Conservation (phyloP, 2,888 invertebrate genomes). For the Agonopterix arenella region DNA sequence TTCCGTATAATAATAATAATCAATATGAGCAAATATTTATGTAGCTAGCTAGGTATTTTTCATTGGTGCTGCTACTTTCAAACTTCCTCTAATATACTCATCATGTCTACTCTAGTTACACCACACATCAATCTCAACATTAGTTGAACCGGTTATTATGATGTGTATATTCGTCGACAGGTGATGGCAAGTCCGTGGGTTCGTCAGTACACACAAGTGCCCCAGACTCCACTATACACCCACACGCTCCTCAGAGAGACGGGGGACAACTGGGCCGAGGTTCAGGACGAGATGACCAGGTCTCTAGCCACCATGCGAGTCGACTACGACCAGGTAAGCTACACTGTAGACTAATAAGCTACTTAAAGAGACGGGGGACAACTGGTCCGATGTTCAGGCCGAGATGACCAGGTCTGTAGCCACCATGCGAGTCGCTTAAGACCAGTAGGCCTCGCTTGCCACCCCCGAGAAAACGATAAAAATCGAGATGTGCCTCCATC, state of each 20-base stretch:
- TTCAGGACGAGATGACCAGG: constrained; percentile 99
- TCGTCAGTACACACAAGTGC: constrained; percentile 87
- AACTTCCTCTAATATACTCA: no score
- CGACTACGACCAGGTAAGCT: constrained; percentile 90
- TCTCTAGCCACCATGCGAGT: constrained; percentile 99
- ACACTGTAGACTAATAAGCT: background rate
- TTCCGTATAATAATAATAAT: no score
- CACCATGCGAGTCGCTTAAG: constrained; percentile 98
- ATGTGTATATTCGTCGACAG: constrained; percentile 21
- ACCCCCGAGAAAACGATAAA: no score
- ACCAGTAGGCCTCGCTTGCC: no score
- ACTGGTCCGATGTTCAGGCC: constrained; percentile 98
- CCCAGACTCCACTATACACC: constrained; percentile 96
- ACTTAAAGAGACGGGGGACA: constrained; percentile 86
- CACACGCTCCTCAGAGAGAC: constrained; percentile 92
- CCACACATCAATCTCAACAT: no score
- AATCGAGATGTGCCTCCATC: no score
- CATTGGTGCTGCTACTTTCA: no score
- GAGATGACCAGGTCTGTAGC: constrained; percentile 98
- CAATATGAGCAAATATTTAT: no score
- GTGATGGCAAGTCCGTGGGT: constrained; percentile 70
- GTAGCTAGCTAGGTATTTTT: no score
- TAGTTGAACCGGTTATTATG: no score
- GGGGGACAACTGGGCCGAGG: constrained; percentile 96
- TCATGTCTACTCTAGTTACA: no score